Evolutionary conservation across 2,888 invertebrate species (phyloP).

Genomic region (Lepidochitona cinerea): DNA sequence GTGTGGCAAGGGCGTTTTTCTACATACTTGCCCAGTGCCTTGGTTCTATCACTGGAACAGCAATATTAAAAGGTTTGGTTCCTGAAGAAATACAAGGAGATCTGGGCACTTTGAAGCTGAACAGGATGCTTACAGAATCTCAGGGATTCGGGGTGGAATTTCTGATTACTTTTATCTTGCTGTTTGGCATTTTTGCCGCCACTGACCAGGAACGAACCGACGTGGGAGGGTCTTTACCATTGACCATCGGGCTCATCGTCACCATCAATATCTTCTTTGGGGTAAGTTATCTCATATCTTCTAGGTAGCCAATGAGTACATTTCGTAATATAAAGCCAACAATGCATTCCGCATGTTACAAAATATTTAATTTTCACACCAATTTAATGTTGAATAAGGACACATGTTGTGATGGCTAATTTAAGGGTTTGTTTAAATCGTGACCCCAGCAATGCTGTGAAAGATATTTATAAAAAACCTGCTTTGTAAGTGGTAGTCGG

Average conservation of each 20-base stretch:
- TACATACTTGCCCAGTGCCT: constrained; percentile 42
- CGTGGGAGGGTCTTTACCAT: constrained; percentile 39
- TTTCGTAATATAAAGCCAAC: no score
- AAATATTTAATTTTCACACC: no score
- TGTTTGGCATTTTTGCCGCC: constrained; percentile 41
- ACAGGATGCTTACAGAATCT: constrained; percentile 29
- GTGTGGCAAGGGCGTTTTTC: constrained; percentile 28
- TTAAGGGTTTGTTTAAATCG: no score
- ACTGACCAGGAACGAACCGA: constrained; percentile 44
- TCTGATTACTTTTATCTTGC: constrained; percentile 41
- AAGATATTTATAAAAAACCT: no score
- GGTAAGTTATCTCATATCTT: no score
- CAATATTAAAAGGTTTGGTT: constrained; percentile 30
- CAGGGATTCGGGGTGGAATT: constrained; percentile 48
- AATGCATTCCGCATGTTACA: no score
- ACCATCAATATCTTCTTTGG: constrained; percentile 43
- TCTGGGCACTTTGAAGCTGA: constrained; percentile 42
- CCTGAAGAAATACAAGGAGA: constrained; percentile 34
- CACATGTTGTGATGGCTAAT: no score
- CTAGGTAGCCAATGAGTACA: no score
- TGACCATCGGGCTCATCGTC: constrained; percentile 50
- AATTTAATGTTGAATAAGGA: no score
- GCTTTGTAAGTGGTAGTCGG: no score
- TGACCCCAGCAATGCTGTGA: no score
- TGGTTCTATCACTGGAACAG: constrained; percentile 42